Evolutionary conservation across 1,140 invertebrate species (phyloP), one percentile per base, ranked within the genome.

Genomic region (Manduca sexta): DNA sequence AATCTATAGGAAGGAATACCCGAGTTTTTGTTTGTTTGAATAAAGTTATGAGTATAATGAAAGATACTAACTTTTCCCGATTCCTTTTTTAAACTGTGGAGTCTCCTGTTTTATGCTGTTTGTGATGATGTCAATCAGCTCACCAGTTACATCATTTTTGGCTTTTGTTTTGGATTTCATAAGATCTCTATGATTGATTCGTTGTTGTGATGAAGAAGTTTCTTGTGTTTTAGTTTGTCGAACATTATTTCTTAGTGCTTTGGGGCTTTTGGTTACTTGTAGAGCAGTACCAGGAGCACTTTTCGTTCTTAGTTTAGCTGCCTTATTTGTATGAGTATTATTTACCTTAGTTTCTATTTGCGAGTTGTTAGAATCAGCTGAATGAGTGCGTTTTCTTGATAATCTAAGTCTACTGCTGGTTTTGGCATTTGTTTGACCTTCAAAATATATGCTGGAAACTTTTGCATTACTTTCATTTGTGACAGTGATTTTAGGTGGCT

Each of bases 111-210:
- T 74, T 7, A 88, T 74, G 50, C 77, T 70, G 31, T 48, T 63
- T 55, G 88, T 88, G 10, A 88, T 73, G 10, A 88, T 70, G 39
- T 78, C 56, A 8, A 88, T 64, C 21, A 89, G 72, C 50, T 88
- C 87, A 38, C 71, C 63, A 41, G 63, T 80, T 5, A 88, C 78
- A 74, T 88, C 84, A 49, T 70, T 65, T 54, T 74, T 77, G 13
- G 50, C 26, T 42, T 73, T 73, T n/a, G 45, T 15, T 51, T 69
- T 46, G 33, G 16, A 51, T 57, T 75, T 78, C 47, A 37, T 45
- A 21, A 73, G 38, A 57, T 85, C 84, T 64, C 55, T 81, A 47
- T 84, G 82, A 40, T 74, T 84, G 0, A 86, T 60, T 64, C 78
- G 72, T 45, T 67, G 56, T 11, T 43, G 39, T 40, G 74, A 65